phyloP scores from a whole-genome alignment of 2,888 invertebrate species.

The Heterodera filipjevi region DNA sequence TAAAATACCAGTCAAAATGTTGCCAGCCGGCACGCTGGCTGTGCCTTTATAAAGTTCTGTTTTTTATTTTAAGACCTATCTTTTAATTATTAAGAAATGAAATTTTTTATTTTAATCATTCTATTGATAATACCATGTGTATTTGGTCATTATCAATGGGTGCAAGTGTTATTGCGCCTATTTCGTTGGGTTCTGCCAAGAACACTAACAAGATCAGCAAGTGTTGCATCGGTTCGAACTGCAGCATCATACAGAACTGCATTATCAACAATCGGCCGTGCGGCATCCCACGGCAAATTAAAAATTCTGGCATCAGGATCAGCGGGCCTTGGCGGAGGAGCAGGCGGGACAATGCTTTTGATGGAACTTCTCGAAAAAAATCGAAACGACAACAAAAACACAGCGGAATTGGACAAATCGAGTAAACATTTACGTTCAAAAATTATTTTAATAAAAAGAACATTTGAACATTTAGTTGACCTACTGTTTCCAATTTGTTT shows the following conservation, averaged over 20 bases:
- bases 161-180: not conserved
- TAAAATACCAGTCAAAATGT: too few relatives aligned
- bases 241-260: not conserved
- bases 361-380: not conserved
- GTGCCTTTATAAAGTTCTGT: not conserved
- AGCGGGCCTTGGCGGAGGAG: not conserved
- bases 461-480: not conserved
- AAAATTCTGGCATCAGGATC: not conserved
- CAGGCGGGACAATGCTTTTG: not conserved
- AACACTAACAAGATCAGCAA: not conserved
- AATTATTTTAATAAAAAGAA: conserved; percentile 1
- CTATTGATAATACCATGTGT: not conserved
- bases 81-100: not conserved
- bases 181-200: not conserved
- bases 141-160: not conserved
- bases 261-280: not conserved
- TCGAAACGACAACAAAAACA: not conserved
- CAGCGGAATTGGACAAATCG: not conserved
- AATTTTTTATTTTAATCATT: conserved; percentile 1
- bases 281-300: not conserved
- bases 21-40: not conserved
- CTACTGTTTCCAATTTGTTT: not conserved
- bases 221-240: not conserved
- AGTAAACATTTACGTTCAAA: not conserved
- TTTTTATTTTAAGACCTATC: not conserved